phyloP scores from a whole-genome alignment of 1,140 invertebrate species.

The Argopecten irradians region DNA sequence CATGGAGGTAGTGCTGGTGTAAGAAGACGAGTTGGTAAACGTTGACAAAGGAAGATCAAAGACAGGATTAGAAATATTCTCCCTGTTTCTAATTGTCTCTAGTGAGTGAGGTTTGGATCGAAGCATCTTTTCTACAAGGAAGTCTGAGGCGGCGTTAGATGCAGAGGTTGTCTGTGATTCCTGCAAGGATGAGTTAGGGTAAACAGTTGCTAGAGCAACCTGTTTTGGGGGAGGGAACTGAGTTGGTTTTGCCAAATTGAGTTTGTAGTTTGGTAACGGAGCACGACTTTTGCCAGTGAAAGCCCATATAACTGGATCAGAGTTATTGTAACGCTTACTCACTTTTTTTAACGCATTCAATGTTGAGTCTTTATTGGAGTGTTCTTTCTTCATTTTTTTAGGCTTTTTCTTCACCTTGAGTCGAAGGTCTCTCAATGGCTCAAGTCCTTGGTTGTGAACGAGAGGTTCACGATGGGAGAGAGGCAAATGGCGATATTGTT shows the following conservation, averaged over 20 bases:
- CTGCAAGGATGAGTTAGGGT: not conserved
- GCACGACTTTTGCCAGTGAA: constrained; percentile 59
- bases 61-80: constrained; percentile 25
- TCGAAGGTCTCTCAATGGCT: not conserved
- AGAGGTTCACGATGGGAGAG: not conserved
- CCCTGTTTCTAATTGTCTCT: constrained; percentile 11
- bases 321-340: constrained; percentile 39
- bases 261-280: constrained; percentile 57
- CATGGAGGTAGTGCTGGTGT: not conserved
- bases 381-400: constrained; percentile 41
- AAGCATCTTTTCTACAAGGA: not conserved
- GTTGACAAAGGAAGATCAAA: constrained; percentile 40
- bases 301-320: constrained; percentile 54
- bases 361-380: not conserved
- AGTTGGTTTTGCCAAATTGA: constrained; percentile 49
- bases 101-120: not conserved
- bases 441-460: not conserved
- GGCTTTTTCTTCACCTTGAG: constrained; percentile 31
- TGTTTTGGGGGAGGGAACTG: constrained; percentile 20
- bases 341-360: constrained; percentile 19
- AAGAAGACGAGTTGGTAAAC: constrained; percentile 26
- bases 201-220: not conserved
- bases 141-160: not conserved
- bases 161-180: not conserved
- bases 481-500: not conserved